Evolutionary conservation across 2,888 invertebrate species (phyloP), one percentile per base, ranked within the genome.

Genomic region (Sinopyrophorus schimmeli): DNA sequence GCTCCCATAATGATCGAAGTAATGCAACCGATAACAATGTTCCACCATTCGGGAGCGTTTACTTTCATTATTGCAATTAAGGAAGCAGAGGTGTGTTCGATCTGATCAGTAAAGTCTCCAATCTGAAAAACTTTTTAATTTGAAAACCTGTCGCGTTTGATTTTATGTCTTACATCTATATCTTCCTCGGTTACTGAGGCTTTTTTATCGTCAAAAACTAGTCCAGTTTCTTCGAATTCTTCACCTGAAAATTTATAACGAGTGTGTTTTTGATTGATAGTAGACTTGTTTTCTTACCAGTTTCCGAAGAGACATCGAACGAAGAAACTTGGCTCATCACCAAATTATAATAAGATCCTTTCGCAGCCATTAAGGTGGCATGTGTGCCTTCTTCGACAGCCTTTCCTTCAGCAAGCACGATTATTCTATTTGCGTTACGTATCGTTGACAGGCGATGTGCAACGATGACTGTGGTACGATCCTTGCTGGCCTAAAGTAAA

Each of bases 361-460:
- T 79, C 17, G 75, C 66, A 6, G 70, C 68, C 82, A 89, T 85
- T 12, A 89, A 70, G 55, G 86, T 81, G 0, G 78, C 74, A 61
- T 89, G 89, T 24, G 79, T 84, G 3, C 89, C 89, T 54, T 77
- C 74, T 67, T 89, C 89, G 0, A 85, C 81, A 0, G 87, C 81
- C 37, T 71, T 63, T 0, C 89, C 89, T 39, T 80, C 76, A 54
- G 83, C 80, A 47, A 90, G 78, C 0, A 87, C 88, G 49, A 87
- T 79, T 59, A 89, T 89, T 57, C 81, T 76, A 65, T 87, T 84
- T 0, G 87, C 89, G 51, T 81, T 80, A 41, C 84, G 75, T 42
- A 89, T 87, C 0, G 89, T 89, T 0, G 87, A 81, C 14, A 89
- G 73, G 40, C 89, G 78, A 69, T 90, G 89, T 0, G 89, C 89